Conservation (phyloP, 2,113 vertebrate species). For the Calidris pugnax region DNA sequence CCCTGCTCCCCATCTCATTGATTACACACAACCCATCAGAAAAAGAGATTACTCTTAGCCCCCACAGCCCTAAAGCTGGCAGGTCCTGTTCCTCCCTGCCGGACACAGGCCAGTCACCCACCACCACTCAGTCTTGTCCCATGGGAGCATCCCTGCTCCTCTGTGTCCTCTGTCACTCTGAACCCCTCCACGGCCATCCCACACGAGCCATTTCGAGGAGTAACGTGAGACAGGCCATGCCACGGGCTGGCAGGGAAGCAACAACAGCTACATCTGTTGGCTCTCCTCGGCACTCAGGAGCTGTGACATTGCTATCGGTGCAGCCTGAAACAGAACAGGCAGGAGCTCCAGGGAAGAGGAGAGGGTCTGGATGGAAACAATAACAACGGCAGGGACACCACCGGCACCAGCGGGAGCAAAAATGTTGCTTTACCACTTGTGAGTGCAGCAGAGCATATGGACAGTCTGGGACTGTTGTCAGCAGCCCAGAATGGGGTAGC, state of each 20-base stretch:
- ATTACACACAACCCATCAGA: neutral
- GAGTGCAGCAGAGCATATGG: constrained; percentile 71
- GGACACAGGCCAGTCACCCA: rapidly evolving
- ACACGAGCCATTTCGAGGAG: neutral
- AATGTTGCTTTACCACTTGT: constrained; percentile 69
- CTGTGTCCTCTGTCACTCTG: neutral
- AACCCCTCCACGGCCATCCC: rapidly evolving
- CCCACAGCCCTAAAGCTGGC: neutral
- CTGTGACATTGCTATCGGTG: constrained; percentile 7
- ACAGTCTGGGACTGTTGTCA: constrained; percentile 65
- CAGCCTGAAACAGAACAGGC: constrained; percentile 18
- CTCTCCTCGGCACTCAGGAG: neutral
- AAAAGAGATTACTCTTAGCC: neutral
- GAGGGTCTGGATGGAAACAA: constrained; percentile 32
- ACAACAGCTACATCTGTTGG: constrained; percentile 31
- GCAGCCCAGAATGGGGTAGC: constrained; percentile 63
- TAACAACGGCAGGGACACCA: constrained; percentile 38
- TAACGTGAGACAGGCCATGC: neutral
- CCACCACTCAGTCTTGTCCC: neutral
- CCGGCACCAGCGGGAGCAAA: constrained; percentile 60
- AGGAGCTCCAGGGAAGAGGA: constrained; percentile 39
- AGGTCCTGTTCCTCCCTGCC: neutral
- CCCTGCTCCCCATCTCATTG: rapidly evolving
- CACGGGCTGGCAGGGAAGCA: neutral
- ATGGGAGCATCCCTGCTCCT: neutral